These are phyloP conservation scores for Steatornis caripensis DNA, from an alignment of 2,113 vertebrate genomes.

Conservation along the genomic window DNA sequence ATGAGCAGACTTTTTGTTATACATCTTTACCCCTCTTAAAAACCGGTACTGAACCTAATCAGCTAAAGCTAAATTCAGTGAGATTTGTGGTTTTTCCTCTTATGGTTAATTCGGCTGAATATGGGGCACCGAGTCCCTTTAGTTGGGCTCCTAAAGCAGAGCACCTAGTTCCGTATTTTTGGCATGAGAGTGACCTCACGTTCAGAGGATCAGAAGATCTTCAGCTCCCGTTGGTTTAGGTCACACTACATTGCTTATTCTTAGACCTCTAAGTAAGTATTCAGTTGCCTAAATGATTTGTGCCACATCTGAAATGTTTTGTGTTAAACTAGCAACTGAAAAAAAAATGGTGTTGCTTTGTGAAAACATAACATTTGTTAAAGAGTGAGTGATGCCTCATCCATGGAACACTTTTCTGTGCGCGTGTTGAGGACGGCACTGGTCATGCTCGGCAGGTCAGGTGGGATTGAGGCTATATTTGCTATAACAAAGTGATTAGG, in stretches of 20 bases:
- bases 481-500: background rate
- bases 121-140: background rate
- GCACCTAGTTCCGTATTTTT: background rate
- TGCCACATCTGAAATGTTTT: background rate
- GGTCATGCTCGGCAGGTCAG: background rate
- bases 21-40: background rate
- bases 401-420: background rate
- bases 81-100: background rate
- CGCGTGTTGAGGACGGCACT: background rate
- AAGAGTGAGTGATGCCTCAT: background rate
- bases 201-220: background rate
- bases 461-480: background rate
- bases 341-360: background rate
- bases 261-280: background rate
- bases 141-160: background rate
- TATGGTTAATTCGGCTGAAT: background rate
- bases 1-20: background rate
- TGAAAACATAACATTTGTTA: background rate
- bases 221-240: background rate
- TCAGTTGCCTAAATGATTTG: accelerated
- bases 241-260: background rate
- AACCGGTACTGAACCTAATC: background rate
- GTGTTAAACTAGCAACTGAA: background rate
- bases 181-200: background rate
- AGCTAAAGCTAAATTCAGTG: background rate